phyloP scores from a whole-genome alignment of 2,888 invertebrate genomes.

The Altica lythri region DNA sequence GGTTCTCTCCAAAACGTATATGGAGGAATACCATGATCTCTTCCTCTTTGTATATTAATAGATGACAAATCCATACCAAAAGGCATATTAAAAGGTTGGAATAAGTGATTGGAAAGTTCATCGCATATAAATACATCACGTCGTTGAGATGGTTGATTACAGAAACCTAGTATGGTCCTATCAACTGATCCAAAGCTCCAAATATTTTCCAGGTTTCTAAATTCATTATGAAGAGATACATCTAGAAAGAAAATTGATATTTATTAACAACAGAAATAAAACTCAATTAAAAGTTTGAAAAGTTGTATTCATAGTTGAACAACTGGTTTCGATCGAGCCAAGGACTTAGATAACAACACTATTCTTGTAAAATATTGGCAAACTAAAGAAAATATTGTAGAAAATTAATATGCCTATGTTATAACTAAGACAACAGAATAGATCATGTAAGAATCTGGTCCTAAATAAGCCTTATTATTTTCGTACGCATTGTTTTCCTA shows the following conservation, averaged over 20 bases:
- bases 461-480: too few species aligned
- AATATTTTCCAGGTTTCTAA: conserved; percentile 70
- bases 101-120: conserved; percentile 82
- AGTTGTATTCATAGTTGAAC: too few species aligned
- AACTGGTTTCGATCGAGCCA: too few species aligned
- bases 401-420: too few species aligned
- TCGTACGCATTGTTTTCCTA: too few species aligned
- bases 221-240: conserved; percentile 79
- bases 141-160: conserved; percentile 76
- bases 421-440: too few species aligned
- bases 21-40: conserved; percentile 84
- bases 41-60: conserved; percentile 83
- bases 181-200: conserved; percentile 81
- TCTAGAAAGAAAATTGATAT: conserved; percentile 59
- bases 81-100: conserved; percentile 71
- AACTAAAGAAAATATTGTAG: too few species aligned
- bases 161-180: conserved; percentile 75
- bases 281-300: too few species aligned
- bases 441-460: too few species aligned
- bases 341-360: too few species aligned
- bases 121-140: conserved; percentile 81
- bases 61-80: conserved; percentile 88
- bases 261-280: too few species aligned
- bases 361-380: too few species aligned
- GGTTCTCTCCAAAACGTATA: conserved; percentile 81